Base-by-base conservation (phyloP, 2,888 invertebrate species). In the Myathropa florea region DNA sequence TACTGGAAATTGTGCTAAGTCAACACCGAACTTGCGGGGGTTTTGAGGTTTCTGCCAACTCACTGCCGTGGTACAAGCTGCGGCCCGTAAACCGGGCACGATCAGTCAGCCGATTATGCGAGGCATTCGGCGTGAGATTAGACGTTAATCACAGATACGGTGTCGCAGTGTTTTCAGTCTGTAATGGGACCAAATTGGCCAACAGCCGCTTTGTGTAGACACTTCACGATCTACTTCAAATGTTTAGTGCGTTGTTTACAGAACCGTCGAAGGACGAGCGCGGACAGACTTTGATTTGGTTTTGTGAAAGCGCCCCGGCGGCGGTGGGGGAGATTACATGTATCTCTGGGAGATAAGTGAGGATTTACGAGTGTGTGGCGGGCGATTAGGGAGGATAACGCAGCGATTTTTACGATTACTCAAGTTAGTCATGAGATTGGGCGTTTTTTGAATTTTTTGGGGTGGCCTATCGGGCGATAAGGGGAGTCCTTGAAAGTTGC, bases 71-170 rank as follows among this genome's bases (percentile, higher is more conserved):
- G 60, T 46, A 21, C 12, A 26, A 6, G 61, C 61, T 36, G 36
- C 23, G 46, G 6, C 4, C 24, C 23, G 9, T 55, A 60, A 61
- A 21, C 30, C 28, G 33, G 24, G 53, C 59, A 60, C 70, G 64
- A 55, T 36, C 59, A 79, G 60, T 70, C 57, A 59, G 36, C 6
- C 28, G 46, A 68, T 63, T 77, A 77, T 83, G 67, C 39, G 57
- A 39, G 75, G 55, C 77, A 57, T 67, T 83, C 61, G 53, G 60
- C 39, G 24, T 28, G 55, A 57, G 78, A 83, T 83, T 78, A 78
- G 26, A 57, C 46, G 72, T 46, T 83, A 73, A 78, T 78, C 72
- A 46, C 18, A 4, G 36, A 64, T 53, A 33, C 39, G 46, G 65
- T 57, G 63, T 68, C 46, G 24, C 24, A 46, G 28, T 36, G 39